phyloP scores from a whole-genome alignment of 2,113 vertebrate species.

The Myrmecobius fasciatus region DNA sequence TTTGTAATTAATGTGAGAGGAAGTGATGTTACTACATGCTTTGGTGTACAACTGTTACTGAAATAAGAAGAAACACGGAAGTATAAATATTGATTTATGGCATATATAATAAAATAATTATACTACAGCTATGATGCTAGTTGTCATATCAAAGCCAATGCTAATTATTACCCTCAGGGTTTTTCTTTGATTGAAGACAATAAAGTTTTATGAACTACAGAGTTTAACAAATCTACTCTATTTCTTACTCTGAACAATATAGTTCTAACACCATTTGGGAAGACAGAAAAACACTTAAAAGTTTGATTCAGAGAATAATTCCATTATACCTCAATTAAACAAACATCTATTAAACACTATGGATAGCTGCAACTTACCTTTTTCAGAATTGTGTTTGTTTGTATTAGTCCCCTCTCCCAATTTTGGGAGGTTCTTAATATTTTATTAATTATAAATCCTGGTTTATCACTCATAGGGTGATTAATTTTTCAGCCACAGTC shows the following conservation, averaged over 20 bases:
- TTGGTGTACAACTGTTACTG: constrained; percentile 76
- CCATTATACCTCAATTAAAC: neutral
- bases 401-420: neutral
- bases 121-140: neutral
- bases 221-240: neutral
- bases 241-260: neutral
- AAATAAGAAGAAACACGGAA: constrained; percentile 46
- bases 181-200: constrained; percentile 25
- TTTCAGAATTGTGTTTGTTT: neutral
- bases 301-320: neutral
- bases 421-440: neutral
- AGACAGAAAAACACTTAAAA: neutral
- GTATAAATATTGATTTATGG: neutral
- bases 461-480: neutral
- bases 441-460: neutral
- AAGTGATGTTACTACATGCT: constrained; percentile 72
- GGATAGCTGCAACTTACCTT: neutral
- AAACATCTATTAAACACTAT: neutral
- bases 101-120: neutral
- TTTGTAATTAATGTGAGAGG: constrained; percentile 76
- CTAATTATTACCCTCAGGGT: neutral
- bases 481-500: neutral
- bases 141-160: neutral
- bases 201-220: neutral
- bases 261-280: neutral